Conservation (phyloP, 1,140 invertebrate species). For the Brachionus rotundiformis region DNA sequence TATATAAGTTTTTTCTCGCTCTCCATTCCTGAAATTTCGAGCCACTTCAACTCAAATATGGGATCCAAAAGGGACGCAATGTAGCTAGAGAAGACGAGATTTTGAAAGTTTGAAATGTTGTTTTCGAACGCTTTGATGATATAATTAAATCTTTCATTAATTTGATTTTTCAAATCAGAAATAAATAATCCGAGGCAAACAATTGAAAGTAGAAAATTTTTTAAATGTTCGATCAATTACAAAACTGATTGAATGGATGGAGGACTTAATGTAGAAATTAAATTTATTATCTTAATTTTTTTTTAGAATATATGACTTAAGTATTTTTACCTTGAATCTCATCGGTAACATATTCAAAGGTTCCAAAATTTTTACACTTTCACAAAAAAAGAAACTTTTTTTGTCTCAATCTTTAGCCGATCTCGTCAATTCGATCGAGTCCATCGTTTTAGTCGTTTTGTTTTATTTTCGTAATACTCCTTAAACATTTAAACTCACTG, state of each 20-base stretch:
- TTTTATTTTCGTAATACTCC: background rate
- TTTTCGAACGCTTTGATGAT: background rate
- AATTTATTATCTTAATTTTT: too few relatives aligned
- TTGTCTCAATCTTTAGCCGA: background rate
- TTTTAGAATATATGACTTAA: too few relatives aligned
- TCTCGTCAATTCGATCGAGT: background rate
- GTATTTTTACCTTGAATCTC: too few relatives aligned
- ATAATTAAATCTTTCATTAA: background rate
- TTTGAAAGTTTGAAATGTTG: background rate
- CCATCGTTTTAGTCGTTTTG: background rate
- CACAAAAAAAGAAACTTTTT: too few relatives aligned
- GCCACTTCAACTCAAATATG: background rate
- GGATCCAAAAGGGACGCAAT: background rate
- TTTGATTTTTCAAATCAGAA: background rate
- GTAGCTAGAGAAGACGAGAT: background rate
- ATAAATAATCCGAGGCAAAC: background rate
- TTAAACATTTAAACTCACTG: background rate
- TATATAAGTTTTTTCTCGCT: background rate
- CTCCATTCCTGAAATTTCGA: background rate
- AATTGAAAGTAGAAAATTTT: background rate
- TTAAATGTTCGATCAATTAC: too few relatives aligned
- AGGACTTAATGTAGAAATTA: too few relatives aligned
- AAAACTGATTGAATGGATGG: too few relatives aligned
- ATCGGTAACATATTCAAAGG: too few relatives aligned
- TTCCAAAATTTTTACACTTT: too few relatives aligned